Evolutionary conservation across 1,140 invertebrate species (phyloP).

Genomic region (Panonychus citri): DNA sequence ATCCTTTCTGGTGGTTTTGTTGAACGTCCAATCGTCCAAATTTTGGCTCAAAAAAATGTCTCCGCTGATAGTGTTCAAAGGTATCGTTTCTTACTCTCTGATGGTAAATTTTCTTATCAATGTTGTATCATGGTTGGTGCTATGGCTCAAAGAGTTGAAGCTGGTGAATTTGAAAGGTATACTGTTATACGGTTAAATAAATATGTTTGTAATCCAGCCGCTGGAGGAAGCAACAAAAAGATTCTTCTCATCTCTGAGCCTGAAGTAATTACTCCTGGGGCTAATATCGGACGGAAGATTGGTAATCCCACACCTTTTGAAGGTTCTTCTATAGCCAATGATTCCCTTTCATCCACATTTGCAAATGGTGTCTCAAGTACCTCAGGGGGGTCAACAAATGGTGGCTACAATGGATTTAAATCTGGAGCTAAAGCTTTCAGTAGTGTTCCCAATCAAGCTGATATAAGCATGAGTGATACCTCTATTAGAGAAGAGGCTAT

Average conservation of each 20-base stretch:
- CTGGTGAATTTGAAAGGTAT: slow-evolving; percentile 3
- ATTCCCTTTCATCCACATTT: neutral
- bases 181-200: neutral
- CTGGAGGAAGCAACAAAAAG: neutral
- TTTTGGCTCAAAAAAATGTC: neutral
- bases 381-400: neutral
- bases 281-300: slow-evolving; percentile 43
- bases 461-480: neutral
- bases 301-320: slow-evolving; percentile 35
- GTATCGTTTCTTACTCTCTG: neutral
- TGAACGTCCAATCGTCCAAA: neutral
- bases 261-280: slow-evolving; percentile 42
- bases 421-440: neutral
- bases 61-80: neutral
- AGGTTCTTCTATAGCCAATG: neutral
- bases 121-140: slow-evolving; percentile 1
- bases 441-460: neutral
- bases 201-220: neutral
- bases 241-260: slow-evolving; percentile 48
- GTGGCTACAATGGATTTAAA: neutral
- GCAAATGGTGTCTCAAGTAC: neutral
- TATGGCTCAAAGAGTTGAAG: neutral
- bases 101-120: neutral
- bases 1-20: neutral
- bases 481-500: neutral